Evolutionary conservation across 2,888 invertebrate species (phyloP), one percentile per base, ranked within the genome.

Genomic region (Callimorpha dominula): DNA sequence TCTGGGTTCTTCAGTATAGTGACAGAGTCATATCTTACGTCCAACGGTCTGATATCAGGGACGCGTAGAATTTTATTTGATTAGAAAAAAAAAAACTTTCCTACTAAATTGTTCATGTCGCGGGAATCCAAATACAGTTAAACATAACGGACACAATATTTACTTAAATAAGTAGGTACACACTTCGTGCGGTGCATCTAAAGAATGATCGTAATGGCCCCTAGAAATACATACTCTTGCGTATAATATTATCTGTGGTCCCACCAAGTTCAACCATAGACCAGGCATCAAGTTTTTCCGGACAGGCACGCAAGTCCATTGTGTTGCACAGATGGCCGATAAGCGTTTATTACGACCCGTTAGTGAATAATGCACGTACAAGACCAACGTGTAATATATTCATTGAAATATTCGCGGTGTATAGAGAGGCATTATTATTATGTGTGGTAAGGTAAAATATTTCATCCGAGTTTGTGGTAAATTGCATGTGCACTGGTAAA

Each of bases 291-390:
- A 76, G 76, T 84, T 84, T 83, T 84, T 80, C 76, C 77, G 65
- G 68, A 31, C 20, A 71, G 70, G 71, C 68, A 78, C 77, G 78
- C 74, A 17, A 62, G 42, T 57, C 78, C 76, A 84, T 82, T 84
- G 85, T 82, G 72, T 72, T 64, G 65, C 65, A 71, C 65, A 68
- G 84, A 82, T 80, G 42, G 65, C 14, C 65, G 88, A 89, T 89
- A 88, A 83, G 78, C 62, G 69, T 81, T 81, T 87, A 87, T 87
- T 85, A 85, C 72, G 63, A 70, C 73, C 84, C 83, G 87, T 86
- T 85, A 84, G 80, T 79, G 83, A 80, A 79, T 83, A 79, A 79
- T 83, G 81, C 81, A 78, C 81, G 79, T 84, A 81, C 78, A 81
- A 77, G 79, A 78, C 72, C 72, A 46, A 64, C 74, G 69, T 73